Conservation (phyloP, 2,113 vertebrate genomes). For the Hyperoodon ampullatus region DNA sequence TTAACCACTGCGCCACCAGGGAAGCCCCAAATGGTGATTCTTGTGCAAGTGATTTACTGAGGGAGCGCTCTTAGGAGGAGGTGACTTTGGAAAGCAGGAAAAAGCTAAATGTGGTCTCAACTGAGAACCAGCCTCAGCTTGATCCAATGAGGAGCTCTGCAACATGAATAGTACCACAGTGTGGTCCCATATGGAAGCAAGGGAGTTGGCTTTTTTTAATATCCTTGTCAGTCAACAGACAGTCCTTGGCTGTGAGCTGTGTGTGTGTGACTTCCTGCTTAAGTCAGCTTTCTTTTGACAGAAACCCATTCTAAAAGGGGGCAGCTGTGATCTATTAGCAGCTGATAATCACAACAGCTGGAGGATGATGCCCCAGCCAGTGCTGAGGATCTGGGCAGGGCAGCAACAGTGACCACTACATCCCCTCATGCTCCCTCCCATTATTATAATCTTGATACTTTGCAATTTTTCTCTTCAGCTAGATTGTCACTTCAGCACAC, state of each 20-base stretch:
- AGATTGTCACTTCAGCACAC: constrained; percentile 38
- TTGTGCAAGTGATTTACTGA: background rate
- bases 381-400: background rate
- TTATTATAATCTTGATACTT: background rate
- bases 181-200: background rate
- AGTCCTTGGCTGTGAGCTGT: background rate
- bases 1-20: no score
- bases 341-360: background rate
- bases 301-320: background rate
- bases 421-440: background rate
- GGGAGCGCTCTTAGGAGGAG: background rate
- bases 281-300: constrained; percentile 27
- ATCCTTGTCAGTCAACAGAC: background rate
- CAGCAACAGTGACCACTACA: background rate
- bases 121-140: background rate
- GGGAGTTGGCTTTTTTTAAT: background rate
- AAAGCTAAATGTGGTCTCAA: background rate
- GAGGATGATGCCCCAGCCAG: background rate
- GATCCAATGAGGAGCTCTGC: background rate
- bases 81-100: background rate
- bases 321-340: background rate
- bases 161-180: background rate
- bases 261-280: background rate
- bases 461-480: constrained; percentile 9
- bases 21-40: background rate